These are phyloP conservation scores for Propithecus coquereli DNA, from an alignment of 2,113 vertebrate genomes.

Conservation along the genomic window DNA sequence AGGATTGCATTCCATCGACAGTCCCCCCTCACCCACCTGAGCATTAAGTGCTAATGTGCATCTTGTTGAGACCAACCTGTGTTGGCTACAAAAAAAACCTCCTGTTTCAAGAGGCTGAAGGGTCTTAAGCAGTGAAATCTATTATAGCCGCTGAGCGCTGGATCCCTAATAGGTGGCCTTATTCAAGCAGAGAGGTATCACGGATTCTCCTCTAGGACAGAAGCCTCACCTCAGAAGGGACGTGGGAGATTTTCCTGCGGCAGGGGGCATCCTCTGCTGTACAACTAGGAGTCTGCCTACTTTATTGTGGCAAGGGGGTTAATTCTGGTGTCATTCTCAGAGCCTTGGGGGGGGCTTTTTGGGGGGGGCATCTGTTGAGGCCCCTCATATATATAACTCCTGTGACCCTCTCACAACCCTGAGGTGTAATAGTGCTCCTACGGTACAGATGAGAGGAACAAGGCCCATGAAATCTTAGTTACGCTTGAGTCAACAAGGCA, in stretches of 20 bases:
- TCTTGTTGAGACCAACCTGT: not conserved
- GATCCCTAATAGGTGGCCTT: not conserved
- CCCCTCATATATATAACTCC: not conserved
- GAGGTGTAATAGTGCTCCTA: not conserved
- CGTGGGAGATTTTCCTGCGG: not conserved
- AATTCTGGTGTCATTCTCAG: not conserved
- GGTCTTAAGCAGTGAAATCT: not conserved
- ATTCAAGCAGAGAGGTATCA: not conserved
- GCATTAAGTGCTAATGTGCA: not conserved
- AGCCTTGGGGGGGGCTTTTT: not conserved
- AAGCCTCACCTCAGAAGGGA: not conserved
- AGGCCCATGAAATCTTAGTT: not conserved
- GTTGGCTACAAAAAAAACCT: not conserved
- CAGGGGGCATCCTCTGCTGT: not conserved
- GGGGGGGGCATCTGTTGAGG: not conserved
- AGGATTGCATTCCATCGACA: not conserved
- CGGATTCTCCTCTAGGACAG: not conserved
- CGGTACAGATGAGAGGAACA: not conserved
- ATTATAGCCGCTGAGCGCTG: not conserved
- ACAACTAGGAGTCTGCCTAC: not conserved
- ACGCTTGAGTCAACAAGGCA: not conserved
- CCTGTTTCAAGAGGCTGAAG: not conserved
- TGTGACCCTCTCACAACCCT: not conserved
- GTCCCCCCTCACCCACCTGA: accelerated
- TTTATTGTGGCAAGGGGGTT: not conserved